These are phyloP conservation scores for Aphrocallistes beatrix DNA, from an alignment of 37 sponge, comb jelly and placozoan species.

Conservation along the genomic window DNA sequence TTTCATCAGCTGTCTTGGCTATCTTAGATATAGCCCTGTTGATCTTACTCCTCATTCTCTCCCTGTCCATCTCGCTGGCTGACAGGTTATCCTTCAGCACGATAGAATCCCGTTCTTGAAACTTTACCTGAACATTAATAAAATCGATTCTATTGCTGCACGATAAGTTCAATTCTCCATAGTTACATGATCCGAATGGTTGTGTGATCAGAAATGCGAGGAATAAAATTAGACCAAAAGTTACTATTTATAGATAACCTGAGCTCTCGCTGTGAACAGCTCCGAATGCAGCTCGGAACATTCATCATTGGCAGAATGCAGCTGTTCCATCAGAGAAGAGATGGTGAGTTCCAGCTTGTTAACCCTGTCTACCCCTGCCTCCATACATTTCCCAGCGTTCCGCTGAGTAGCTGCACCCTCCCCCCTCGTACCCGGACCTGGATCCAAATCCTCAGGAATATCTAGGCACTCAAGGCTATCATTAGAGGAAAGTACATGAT, in stretches of 20 bases:
- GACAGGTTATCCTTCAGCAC: not conserved
- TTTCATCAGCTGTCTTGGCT: not conserved
- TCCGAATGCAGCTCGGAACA: not conserved
- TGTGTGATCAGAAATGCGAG: not conserved
- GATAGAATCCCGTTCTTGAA: not conserved
- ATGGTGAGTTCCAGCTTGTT: not conserved
- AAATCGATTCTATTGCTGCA: too few relatives aligned
- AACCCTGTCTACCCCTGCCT: not conserved
- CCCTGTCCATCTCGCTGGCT: not conserved
- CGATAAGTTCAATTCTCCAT: too few relatives aligned
- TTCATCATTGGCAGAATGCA: not conserved
- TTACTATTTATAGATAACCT: not conserved
- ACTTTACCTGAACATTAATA: not conserved
- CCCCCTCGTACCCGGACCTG: too few relatives aligned
- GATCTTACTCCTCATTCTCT: conserved; percentile 14
- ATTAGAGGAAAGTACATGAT: too few relatives aligned
- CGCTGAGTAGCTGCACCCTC: too few relatives aligned
- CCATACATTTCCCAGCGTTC: not conserved
- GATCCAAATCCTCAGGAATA: not conserved
- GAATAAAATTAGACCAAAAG: not conserved
- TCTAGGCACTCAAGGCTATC: too few relatives aligned
- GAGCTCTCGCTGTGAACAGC: not conserved
- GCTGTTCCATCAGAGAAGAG: not conserved
- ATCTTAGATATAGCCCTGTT: not conserved
- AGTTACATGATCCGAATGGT: too few relatives aligned